These are phyloP conservation scores for Chloroceryle aenea DNA, from an alignment of 2,113 vertebrate genomes.

Conservation along the genomic window DNA sequence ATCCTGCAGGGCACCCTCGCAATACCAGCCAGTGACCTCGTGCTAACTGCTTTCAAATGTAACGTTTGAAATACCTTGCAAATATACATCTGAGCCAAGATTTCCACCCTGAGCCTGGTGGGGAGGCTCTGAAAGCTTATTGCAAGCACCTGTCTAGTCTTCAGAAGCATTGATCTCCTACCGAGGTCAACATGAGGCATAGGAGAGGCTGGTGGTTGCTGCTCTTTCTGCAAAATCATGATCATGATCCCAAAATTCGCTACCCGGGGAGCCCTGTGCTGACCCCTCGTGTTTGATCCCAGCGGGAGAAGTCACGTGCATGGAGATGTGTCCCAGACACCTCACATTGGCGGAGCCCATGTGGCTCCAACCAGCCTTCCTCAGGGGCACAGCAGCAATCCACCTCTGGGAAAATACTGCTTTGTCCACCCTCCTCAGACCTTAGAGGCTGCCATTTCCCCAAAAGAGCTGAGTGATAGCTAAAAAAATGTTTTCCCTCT, in stretches of 20 bases:
- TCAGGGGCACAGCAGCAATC: background rate
- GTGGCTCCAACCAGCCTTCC: background rate
- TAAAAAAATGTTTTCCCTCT: slow-evolving; percentile 30
- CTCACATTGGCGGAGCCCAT: background rate
- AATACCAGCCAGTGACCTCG: slow-evolving; percentile 31
- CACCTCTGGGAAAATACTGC: background rate
- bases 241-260: background rate
- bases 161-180: slow-evolving; percentile 29
- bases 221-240: background rate
- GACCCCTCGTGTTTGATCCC: slow-evolving; percentile 21
- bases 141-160: slow-evolving; percentile 61
- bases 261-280: background rate
- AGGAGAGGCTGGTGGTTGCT: background rate
- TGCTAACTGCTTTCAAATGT: slow-evolving; percentile 56
- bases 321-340: slow-evolving; percentile 16
- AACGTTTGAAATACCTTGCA: slow-evolving; percentile 54
- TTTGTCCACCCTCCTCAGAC: background rate
- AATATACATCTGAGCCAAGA: slow-evolving; percentile 28
- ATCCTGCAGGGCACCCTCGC: background rate
- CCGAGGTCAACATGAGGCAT: slow-evolving; percentile 39
- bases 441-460: background rate
- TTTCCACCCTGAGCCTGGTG: slow-evolving; percentile 30
- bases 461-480: slow-evolving; percentile 2
- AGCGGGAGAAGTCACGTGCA: background rate
- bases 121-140: slow-evolving; percentile 49